Base-by-base conservation (phyloP, 1,140 invertebrate genomes). In the Cepaea nemoralis region DNA sequence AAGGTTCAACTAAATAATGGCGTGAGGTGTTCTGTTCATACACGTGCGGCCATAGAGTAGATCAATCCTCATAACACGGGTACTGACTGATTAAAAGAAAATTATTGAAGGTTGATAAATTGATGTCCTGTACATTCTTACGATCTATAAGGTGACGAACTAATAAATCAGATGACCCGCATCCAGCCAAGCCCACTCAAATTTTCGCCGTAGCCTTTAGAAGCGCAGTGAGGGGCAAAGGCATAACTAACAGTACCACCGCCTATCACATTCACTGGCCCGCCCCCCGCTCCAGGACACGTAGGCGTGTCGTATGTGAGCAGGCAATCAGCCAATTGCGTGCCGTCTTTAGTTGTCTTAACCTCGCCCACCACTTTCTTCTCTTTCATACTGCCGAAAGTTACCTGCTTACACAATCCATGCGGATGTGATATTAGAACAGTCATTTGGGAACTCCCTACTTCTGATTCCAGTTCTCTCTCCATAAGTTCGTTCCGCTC, bases 271-370 rank as follows among this genome's bases (percentile, higher is more conserved):
- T 71, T 71, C 10, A 71, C 37, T 40, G 69, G 37, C 0, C 35
- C 69, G 10, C 69, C 69, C 5, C 69, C 69, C n/a, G 69, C n/a
- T 27, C 69, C 69, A 22, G 69, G 37, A 71, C 69, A 71, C 1
- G 69, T 71, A 22, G 69, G 69, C 5, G 69, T 39, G 19, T 39
- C 37, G 31, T 71, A 71, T 1, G 37, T 71, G 12, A 71, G n/a
- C 1, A 45, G 39, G 40, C 69, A 71, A 33, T 45, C 37, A 40
- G 40, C 19, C 69, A 71, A 39, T 12, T 24, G 2, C 19, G 31
- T 24, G 24, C 37, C 40, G 10, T 69, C 66, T 24, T 71, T 71
- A 10, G 31, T 45, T 1, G 22, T 71, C 37, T 22, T 45, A 1
- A 10, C 40, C 2, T 24, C 37, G 40, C 69, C 69, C 2, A 10